phyloP scores from a whole-genome alignment of 2,797 vertebrate genomes.

The Zenarchopterus dispar region DNA sequence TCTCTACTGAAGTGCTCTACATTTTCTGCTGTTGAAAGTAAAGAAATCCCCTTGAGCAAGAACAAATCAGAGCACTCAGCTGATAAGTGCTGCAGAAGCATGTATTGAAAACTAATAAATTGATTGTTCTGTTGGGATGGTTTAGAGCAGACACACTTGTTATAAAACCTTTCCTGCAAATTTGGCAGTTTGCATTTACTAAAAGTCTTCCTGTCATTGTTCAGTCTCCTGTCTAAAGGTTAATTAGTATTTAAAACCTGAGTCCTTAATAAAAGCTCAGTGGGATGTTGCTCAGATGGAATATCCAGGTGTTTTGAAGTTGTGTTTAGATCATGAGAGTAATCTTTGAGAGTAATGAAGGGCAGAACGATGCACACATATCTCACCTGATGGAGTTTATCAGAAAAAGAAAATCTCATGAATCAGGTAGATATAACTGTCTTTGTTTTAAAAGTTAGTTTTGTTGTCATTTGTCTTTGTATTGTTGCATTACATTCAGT shows the following conservation, averaged over 20 bases:
- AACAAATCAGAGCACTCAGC: constrained; percentile 35
- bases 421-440: background rate
- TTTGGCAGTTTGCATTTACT: background rate
- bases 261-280: background rate
- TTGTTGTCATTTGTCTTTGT: background rate
- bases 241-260: constrained; percentile 1
- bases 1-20: constrained; percentile 11
- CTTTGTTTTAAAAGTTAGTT: background rate
- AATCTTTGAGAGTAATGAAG: too few relatives aligned
- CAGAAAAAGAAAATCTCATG: too few relatives aligned
- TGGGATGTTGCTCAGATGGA: background rate
- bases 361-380: too few relatives aligned
- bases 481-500: background rate
- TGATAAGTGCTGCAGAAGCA: constrained; percentile 26
- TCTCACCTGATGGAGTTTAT: too few relatives aligned
- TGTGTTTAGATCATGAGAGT: background rate
- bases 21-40: constrained; percentile 36
- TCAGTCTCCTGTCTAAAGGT: background rate
- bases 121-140: constrained; percentile 16
- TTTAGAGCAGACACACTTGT: constrained; percentile 20
- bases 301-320: background rate
- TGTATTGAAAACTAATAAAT: constrained; percentile 35
- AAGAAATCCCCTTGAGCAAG: constrained; percentile 58
- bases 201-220: background rate
- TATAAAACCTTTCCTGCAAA: constrained; percentile 3